Percentiles rank a stretch among this genome's conserved stretches.
Evolutionary conservation across 1,140 invertebrate species (phyloP).

Genomic region (Araneus ventricosus): DNA sequence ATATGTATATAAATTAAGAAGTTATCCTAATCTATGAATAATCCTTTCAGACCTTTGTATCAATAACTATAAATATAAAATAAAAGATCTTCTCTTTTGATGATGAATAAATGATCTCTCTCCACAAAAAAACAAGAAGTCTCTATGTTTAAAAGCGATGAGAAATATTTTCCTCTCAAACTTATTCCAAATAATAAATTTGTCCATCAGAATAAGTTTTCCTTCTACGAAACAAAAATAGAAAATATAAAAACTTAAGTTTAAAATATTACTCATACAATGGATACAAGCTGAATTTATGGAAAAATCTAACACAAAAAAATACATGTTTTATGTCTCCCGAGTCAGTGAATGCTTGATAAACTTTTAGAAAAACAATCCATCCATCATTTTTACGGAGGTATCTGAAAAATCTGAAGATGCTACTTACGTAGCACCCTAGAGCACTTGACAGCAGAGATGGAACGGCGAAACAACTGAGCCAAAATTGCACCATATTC

Average conservation of each 20-base stretch:
- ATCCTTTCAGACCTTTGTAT: too few relatives aligned
- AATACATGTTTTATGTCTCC: not conserved
- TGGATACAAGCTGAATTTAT: not conserved
- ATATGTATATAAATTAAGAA: too few relatives aligned
- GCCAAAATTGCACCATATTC: not conserved
- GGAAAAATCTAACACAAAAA: not conserved
- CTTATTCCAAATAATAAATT: not conserved
- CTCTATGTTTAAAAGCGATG: too few relatives aligned
- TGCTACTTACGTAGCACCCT: not conserved
- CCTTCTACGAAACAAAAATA: too few relatives aligned
- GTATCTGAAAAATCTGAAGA: not conserved
- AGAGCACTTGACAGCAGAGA: not conserved
- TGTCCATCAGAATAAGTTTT: not conserved
- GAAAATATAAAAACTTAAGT: not conserved
- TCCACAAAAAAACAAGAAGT: too few relatives aligned
- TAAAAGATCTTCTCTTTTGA: too few relatives aligned
- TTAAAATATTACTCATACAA: not conserved
- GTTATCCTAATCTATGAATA: too few relatives aligned
- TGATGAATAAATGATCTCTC: too few relatives aligned
- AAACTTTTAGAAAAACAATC: constrained; percentile 39
- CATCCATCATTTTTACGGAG: not conserved
- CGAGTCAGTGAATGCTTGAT: not conserved
- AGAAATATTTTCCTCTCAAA: too few relatives aligned
- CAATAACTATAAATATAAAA: too few relatives aligned
- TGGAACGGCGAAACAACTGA: not conserved